Percentiles rank a stretch among this genome's conserved stretches.
Conservation (phyloP, 2,797 vertebrate genomes). For the Sandelia bainsii region DNA sequence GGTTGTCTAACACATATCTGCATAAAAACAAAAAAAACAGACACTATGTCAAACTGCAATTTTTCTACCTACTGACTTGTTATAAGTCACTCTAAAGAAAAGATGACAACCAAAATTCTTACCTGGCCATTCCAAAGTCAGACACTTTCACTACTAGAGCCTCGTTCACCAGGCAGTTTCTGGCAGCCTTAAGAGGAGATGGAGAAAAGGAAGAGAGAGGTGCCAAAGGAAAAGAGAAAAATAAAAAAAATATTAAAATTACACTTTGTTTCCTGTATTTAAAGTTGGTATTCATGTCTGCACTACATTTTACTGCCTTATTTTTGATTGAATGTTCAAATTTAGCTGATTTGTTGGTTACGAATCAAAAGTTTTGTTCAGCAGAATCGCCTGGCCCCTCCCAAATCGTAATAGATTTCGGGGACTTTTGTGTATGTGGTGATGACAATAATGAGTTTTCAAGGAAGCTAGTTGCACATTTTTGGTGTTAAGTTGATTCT, state of each 20-base stretch:
- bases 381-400: too few relatives aligned
- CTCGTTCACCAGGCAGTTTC: constrained; percentile 94
- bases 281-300: too few relatives aligned
- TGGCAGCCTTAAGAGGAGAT: constrained; percentile 87
- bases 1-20: constrained; percentile 93
- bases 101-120: neutral
- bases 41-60: neutral
- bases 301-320: too few relatives aligned
- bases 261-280: too few relatives aligned
- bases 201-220: neutral
- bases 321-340: too few relatives aligned
- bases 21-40: neutral
- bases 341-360: too few relatives aligned
- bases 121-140: constrained; percentile 98
- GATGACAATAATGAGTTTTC: too few relatives aligned
- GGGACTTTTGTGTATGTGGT: too few relatives aligned
- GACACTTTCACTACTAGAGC: constrained; percentile 93
- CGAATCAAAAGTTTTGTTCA: too few relatives aligned
- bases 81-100: neutral
- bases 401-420: too few relatives aligned
- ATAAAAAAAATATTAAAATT: neutral
- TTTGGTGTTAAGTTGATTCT: too few relatives aligned
- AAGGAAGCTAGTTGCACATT: too few relatives aligned
- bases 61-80: neutral
- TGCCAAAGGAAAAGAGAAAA: neutral